Base-by-base conservation (phyloP, 1,140 invertebrate species). In the Drosophila burlai region DNA sequence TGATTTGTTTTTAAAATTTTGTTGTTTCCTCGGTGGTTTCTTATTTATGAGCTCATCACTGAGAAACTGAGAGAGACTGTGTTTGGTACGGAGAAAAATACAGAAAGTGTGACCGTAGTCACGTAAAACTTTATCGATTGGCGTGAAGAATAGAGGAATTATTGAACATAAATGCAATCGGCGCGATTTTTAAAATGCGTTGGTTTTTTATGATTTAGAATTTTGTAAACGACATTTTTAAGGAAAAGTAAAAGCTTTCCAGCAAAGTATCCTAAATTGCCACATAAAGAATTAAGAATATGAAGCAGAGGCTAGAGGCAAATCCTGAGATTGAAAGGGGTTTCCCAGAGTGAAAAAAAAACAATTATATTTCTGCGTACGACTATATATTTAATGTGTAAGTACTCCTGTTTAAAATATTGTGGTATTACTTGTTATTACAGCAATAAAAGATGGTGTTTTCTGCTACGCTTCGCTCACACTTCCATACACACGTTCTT, bases 301-400 rank as follows among this genome's bases (percentile, higher is more conserved):
- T 36, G 3, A 36, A 3, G n/a, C 4, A 18, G 3, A 10, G 3
- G 3, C 42, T 18, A 9, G 9, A 42, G 0, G 3, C 16, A n/a
- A 13, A 13, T 13, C 5, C 5, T 13, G 18, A 4, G 15, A 26
- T n/a, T 6, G 0, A n/a, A 11, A 26, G 8, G 1, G 1, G 1
- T 7, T 7, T 29, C 24, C 55, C 55, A 58, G 8, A 47, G 11
- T 57, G 15, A 57, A 64, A 36, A 64, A 42, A 68, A 47, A 9
- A 1, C 38, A 34, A 18, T 57, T n/a, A 4, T 7, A 18, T 29
- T 52, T 80, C 40, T 82, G 86, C 85, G 63, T 82, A 85, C 76
- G 85, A 90, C 81, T 62, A 85, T 89, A 76, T 89, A 80, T 90
- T 66, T 84, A 71, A 52, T 49, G 67, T 73, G 68, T 75, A 85